Evolutionary conservation across 2,797 vertebrate genomes (phyloP).

Genomic region (Pelochelys cantorii): DNA sequence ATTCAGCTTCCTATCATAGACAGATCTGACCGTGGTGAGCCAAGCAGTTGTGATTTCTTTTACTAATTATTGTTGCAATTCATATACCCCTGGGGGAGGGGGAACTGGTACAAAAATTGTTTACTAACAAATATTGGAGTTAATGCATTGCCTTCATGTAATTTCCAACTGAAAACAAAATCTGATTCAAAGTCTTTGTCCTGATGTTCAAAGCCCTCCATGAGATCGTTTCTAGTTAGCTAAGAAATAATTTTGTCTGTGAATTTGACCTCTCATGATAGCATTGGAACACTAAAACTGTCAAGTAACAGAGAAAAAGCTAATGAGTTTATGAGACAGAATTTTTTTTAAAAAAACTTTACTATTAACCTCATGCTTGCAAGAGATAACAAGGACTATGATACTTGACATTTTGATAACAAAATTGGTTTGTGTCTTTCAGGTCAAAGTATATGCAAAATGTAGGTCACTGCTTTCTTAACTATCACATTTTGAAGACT

Average conservation of each 20-base stretch:
- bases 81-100: too few species aligned
- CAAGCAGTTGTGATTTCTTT: not conserved
- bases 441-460: not conserved
- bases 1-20: not conserved
- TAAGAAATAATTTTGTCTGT: not conserved
- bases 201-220: not conserved
- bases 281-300: not conserved
- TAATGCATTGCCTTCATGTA: not conserved
- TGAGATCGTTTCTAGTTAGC: not conserved
- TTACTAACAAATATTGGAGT: not conserved
- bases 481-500: not conserved
- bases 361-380: not conserved
- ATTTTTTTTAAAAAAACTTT: not conserved
- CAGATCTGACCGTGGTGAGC: not conserved
- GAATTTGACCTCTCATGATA: not conserved
- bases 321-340: not conserved
- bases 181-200: not conserved
- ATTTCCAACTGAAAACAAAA: not conserved
- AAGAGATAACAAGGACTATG: not conserved
- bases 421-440: not conserved
- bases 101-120: not conserved
- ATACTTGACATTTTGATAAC: not conserved
- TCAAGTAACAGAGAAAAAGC: not conserved
- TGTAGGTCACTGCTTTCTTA: not conserved
- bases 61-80: not conserved